These are phyloP conservation scores for Elanus axillaris DNA, from an alignment of 2,113 vertebrate species.

Conservation along the genomic window DNA sequence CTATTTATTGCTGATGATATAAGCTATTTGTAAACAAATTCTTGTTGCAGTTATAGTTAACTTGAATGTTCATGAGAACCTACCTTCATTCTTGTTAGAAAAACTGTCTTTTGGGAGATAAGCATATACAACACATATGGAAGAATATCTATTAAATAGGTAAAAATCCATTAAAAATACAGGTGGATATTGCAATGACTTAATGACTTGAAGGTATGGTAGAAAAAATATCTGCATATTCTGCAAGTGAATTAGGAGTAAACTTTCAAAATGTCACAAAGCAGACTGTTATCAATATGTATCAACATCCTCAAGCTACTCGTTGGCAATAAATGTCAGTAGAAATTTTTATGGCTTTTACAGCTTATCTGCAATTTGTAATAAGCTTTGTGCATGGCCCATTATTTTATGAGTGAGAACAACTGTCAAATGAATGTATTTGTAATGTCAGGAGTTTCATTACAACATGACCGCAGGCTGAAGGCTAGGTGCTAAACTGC, in stretches of 20 bases:
- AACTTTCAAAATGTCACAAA: conserved; percentile 75
- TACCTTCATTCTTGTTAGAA: not conserved
- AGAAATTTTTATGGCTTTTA: conserved; percentile 70
- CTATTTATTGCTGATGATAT: not conserved
- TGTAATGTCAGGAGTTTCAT: conserved; percentile 73
- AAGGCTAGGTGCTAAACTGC: conserved; percentile 51
- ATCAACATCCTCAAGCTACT: conserved; percentile 73
- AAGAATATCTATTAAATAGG: not conserved
- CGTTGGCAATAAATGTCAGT: conserved; percentile 70
- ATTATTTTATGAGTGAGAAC: conserved; percentile 62
- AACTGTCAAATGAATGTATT: conserved; percentile 67
- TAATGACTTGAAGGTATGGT: not conserved
- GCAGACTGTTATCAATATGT: conserved; percentile 72
- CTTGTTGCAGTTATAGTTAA: not conserved
- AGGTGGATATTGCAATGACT: not conserved
- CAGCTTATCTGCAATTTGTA: conserved; percentile 67
- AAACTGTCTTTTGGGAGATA: not conserved
- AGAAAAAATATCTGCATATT: conserved; percentile 41
- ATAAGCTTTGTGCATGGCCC: conserved; percentile 50
- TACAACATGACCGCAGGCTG: conserved; percentile 68
- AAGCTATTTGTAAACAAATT: not conserved
- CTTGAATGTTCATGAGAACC: not conserved
- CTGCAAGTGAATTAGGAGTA: conserved; percentile 66
- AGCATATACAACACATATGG: not conserved
- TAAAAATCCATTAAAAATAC: not conserved